A percentile compares a stretch with the other conserved stretches of the same genome.
phyloP scores from a whole-genome alignment of 2,797 vertebrate genomes.

The Lates japonicus region DNA sequence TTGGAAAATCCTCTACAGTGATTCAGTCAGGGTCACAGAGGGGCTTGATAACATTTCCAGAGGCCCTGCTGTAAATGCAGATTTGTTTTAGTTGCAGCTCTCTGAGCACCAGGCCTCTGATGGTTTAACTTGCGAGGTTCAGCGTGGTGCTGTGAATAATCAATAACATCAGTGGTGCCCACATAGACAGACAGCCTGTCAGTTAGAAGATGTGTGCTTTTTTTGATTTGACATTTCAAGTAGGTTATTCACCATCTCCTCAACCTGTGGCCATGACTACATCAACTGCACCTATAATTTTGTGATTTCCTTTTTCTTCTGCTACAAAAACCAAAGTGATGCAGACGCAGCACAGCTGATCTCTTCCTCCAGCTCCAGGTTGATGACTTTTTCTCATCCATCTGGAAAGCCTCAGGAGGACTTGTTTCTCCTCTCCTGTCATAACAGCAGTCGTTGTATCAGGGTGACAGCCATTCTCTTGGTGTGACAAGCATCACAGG shows the following conservation, averaged over 20 bases:
- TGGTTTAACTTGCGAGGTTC: conserved; percentile 21
- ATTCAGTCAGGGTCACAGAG: conserved; percentile 33
- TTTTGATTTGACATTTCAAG: conserved; percentile 23
- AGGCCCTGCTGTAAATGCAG: conserved; percentile 44
- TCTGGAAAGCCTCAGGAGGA: conserved; percentile 47
- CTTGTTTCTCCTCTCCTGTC: conserved; percentile 45
- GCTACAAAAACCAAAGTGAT: background rate
- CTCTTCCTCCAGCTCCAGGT: conserved; percentile 29
- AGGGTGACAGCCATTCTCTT: conserved; percentile 66
- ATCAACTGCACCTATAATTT: conserved; percentile 1
- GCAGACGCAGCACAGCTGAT: conserved; percentile 22
- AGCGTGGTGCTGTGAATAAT: conserved; percentile 38
- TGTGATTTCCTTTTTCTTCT: background rate
- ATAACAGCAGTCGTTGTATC: conserved; percentile 50
- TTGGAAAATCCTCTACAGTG: conserved; percentile 8
- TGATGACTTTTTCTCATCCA: conserved; percentile 55
- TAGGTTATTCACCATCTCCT: conserved; percentile 16
- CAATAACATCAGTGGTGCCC: conserved; percentile 23
- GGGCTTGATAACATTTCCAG: conserved; percentile 30
- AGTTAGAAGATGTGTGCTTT: conserved; percentile 21
- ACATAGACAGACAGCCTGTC: conserved; percentile 8
- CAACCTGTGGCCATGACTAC: background rate
- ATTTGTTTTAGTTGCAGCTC: conserved; percentile 42
- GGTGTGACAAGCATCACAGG: conserved; percentile 64
- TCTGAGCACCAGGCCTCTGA: conserved; percentile 5